Evolutionary conservation across 1,140 invertebrate genomes (phyloP).

Genomic region (Drosophila mojavensis): DNA sequence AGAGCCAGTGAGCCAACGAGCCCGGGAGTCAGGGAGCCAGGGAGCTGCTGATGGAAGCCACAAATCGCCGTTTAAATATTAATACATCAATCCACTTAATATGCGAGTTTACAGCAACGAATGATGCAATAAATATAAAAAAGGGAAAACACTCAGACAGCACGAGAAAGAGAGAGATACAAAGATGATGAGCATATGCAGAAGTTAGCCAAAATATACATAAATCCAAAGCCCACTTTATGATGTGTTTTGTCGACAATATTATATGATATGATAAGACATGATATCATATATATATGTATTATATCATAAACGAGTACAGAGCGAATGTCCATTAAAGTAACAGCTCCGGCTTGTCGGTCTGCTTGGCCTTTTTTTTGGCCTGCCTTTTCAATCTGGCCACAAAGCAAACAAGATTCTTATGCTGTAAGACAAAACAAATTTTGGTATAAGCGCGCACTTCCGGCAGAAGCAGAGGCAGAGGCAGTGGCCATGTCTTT

Average conservation of each 20-base stretch:
- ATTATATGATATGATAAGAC: conserved; percentile 26
- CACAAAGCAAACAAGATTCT: conserved; percentile 72
- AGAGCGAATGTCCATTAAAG: conserved; percentile 39
- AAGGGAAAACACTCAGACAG: conserved; percentile 36
- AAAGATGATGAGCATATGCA: conserved; percentile 54
- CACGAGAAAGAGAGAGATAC: not conserved
- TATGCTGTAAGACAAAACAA: conserved; percentile 69
- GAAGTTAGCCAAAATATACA: conserved; percentile 31
- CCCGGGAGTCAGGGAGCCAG: conserved; percentile 27
- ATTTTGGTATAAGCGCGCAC: conserved; percentile 66
- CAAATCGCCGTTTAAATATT: conserved; percentile 82
- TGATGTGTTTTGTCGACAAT: conserved; percentile 34
- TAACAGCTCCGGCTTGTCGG: not conserved
- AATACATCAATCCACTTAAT: conserved; percentile 83
- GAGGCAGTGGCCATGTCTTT: not conserved
- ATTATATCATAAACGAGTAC: conserved; percentile 27
- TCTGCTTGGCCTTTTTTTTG: conserved; percentile 28
- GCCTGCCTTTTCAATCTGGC: conserved; percentile 63
- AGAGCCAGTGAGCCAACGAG: not conserved
- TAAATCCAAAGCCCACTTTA: conserved; percentile 39
- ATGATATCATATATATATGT: not conserved
- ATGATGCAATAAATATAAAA: conserved; percentile 82
- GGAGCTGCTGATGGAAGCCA: conserved; percentile 47
- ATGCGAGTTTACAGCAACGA: conserved; percentile 76
- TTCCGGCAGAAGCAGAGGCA: conserved; percentile 33